Conservation (phyloP, 2,797 vertebrate genomes). For the Choloepus didactylus region DNA sequence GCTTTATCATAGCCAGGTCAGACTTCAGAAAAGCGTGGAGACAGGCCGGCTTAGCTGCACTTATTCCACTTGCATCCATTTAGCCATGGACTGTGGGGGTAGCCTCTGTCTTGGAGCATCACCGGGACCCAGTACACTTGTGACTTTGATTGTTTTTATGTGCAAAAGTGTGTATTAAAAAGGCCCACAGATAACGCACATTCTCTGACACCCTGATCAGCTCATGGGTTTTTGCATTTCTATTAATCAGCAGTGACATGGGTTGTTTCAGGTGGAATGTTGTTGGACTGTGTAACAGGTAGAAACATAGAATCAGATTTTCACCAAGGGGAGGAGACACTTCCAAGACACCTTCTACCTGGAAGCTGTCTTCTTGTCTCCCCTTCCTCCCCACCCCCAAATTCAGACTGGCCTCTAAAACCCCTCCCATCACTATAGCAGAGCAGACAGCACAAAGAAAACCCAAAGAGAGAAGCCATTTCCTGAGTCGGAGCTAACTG, state of each 20-base stretch:
- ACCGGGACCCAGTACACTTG: neutral
- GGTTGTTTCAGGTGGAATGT: neutral
- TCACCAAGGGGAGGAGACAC: neutral
- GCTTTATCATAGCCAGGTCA: neutral
- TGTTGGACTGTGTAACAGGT: neutral
- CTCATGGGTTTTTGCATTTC: neutral
- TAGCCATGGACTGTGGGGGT: neutral
- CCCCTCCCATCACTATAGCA: neutral
- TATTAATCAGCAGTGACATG: neutral
- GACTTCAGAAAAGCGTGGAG: neutral
- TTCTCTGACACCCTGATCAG: neutral
- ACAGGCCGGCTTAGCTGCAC: neutral
- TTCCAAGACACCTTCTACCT: constrained; percentile 31
- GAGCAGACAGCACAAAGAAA: neutral
- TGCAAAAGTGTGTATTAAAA: constrained; percentile 36
- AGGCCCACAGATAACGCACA: neutral
- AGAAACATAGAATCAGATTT: neutral
- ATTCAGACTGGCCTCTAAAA: neutral
- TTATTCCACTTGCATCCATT: neutral
- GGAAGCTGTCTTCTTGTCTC: neutral
- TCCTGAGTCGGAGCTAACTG: neutral
- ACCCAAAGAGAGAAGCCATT: neutral
- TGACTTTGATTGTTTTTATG: neutral
- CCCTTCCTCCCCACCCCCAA: neutral
- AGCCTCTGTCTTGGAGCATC: neutral